A percentile compares a stretch with the other conserved stretches of the same genome.
These are phyloP conservation scores for Wasmannia auropunctata DNA, from an alignment of 1,140 invertebrate genomes.

Conservation along the genomic window DNA sequence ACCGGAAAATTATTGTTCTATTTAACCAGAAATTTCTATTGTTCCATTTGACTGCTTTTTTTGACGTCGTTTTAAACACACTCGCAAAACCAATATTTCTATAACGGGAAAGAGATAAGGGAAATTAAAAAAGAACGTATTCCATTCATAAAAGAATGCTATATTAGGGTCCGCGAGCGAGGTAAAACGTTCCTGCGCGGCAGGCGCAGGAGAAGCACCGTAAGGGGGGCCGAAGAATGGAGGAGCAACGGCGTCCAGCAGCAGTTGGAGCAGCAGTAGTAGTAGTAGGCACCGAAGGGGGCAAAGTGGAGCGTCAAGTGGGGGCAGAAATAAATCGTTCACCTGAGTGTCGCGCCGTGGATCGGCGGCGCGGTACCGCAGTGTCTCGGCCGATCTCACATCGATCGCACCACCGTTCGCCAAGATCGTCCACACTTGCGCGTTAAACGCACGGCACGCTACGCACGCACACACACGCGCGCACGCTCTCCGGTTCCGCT, in stretches of 20 bases:
- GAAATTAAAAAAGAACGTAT: neutral
- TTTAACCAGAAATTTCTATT: neutral
- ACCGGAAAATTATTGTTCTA: neutral
- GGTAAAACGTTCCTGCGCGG: neutral
- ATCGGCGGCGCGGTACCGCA: conserved; percentile 61
- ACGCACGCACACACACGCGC: neutral
- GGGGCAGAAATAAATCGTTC: conserved; percentile 83
- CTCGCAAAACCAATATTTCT: neutral
- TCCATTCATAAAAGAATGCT: neutral
- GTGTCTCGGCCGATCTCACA: conserved; percentile 78
- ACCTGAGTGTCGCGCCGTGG: conserved; percentile 76
- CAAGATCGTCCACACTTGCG: conserved; percentile 17
- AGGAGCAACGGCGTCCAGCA: conserved; percentile 5
- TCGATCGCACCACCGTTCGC: conserved; percentile 72
- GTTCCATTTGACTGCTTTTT: neutral
- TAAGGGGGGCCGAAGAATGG: conserved; percentile 46
- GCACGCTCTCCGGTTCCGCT: conserved; percentile 1
- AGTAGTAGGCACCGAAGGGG: conserved; percentile 22
- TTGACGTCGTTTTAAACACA: neutral
- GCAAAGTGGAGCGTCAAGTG: conserved; percentile 70
- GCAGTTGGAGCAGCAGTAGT: neutral
- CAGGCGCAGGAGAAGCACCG: conserved; percentile 50
- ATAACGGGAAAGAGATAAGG: neutral
- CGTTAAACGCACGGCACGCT: no score
- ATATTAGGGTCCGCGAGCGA: neutral